Percentiles rank a stretch among this genome's conserved stretches.
Conservation (phyloP, 2,797 vertebrate genomes). For the Myotis daubentonii region DNA sequence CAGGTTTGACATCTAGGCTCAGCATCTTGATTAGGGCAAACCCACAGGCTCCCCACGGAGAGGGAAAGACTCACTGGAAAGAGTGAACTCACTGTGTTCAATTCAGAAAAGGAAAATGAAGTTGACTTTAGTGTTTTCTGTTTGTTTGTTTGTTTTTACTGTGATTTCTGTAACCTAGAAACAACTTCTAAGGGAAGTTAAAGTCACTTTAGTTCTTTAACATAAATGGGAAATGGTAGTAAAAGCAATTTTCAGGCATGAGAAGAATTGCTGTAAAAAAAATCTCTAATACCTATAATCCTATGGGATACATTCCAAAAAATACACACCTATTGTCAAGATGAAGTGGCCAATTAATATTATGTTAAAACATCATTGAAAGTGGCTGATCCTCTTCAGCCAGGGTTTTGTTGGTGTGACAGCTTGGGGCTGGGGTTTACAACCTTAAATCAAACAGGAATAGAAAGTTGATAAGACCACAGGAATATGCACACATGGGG, state of each 20-base stretch:
- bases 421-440: conserved; percentile 12
- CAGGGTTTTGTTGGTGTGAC: neutral
- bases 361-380: neutral
- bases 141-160: neutral
- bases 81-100: neutral
- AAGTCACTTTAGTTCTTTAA: neutral
- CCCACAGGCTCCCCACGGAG: rapidly evolving
- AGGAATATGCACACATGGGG: neutral
- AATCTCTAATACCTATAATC: neutral
- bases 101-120: neutral
- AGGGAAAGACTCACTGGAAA: neutral
- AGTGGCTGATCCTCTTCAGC: neutral
- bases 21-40: neutral
- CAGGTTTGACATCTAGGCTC: neutral
- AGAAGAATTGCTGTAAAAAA: neutral
- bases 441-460: neutral
- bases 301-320: neutral
- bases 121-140: neutral
- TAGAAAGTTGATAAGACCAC: conserved; percentile 51
- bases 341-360: neutral
- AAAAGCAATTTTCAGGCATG: neutral
- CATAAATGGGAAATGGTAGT: neutral
- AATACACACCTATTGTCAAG: neutral
- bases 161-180: neutral
- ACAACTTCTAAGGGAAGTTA: neutral